Percentiles rank a stretch among this genome's conserved stretches.
phyloP scores from a whole-genome alignment of 2,113 vertebrate species.

The Piliocolobus tephrosceles region DNA sequence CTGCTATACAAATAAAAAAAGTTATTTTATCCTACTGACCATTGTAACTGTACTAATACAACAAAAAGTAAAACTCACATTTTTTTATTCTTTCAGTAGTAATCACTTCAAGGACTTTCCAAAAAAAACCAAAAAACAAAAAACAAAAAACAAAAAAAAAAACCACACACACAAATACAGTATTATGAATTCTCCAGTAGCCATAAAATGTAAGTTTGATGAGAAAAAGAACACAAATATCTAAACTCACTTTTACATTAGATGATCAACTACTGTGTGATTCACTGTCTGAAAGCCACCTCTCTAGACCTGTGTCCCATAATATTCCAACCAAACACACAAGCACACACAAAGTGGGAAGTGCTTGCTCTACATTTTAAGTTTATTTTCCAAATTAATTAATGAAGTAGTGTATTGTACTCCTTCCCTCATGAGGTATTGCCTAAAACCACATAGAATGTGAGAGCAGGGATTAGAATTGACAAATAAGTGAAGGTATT shows the following conservation, averaged over 20 bases:
- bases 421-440: not conserved
- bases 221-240: not conserved
- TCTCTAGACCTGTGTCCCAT: not conserved
- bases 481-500: not conserved
- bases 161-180: not conserved
- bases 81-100: not conserved
- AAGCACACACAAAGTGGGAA: not conserved
- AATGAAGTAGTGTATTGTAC: not conserved
- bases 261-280: not conserved
- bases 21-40: not conserved
- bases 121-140: not conserved
- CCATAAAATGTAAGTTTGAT: not conserved
- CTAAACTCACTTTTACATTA: not conserved
- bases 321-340: not conserved
- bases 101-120: not conserved
- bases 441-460: not conserved
- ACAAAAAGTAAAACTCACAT: not conserved
- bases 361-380: not conserved
- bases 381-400: constrained; percentile 35
- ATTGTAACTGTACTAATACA: not conserved
- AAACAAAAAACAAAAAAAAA: too few relatives aligned
- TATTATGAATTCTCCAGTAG: not conserved
- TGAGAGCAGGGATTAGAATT: not conserved
- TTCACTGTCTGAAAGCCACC: not conserved
- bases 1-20: not conserved